Conservation (phyloP, 2,797 vertebrate genomes). For the Pangasius larnaudii region DNA sequence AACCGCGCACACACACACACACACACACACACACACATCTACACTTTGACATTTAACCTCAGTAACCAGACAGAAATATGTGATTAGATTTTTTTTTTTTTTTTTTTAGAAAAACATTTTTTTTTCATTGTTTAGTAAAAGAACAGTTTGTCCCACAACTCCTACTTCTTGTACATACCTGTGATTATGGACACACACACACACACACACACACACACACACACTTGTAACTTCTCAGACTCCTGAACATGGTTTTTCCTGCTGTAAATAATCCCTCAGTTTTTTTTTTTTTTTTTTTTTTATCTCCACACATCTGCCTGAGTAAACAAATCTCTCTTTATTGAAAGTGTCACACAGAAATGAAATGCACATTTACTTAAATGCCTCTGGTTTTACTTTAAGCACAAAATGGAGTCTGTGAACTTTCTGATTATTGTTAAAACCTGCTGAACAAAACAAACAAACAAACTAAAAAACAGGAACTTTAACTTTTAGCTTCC, state of each 20-base stretch:
- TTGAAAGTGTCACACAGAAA: background rate
- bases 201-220: slow-evolving; percentile 8
- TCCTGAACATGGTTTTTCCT: background rate
- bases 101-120: too few species aligned
- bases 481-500: background rate
- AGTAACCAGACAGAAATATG: too few species aligned
- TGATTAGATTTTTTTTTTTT: too few species aligned
- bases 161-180: too few species aligned
- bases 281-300: background rate
- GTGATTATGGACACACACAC: too few species aligned
- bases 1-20: background rate
- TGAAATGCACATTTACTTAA: background rate
- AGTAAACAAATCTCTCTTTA: slow-evolving; percentile 44
- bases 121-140: too few species aligned
- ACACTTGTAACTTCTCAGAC: background rate
- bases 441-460: background rate
- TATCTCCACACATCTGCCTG: slow-evolving; percentile 26
- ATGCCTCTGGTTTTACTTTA: background rate
- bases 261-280: background rate
- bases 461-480: background rate
- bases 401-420: background rate
- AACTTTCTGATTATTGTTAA: background rate
- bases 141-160: too few species aligned
- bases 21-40: slow-evolving; percentile 1
- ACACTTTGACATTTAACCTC: too few species aligned